These are phyloP conservation scores for Calyptomena viridis DNA, from an alignment of 2,113 vertebrate species.

Conservation along the genomic window DNA sequence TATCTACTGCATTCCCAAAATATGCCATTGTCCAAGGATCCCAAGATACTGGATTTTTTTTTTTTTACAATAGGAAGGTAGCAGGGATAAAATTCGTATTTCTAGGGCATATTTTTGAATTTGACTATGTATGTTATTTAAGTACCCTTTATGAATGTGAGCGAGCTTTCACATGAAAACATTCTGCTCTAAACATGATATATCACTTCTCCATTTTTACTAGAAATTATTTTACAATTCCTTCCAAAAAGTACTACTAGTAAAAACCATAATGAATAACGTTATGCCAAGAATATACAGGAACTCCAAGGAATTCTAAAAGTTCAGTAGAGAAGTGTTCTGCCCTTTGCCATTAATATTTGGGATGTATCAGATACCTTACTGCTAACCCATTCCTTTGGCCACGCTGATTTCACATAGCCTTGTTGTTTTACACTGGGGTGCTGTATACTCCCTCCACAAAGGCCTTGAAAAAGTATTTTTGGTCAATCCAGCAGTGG, in stretches of 20 bases:
- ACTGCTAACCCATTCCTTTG: neutral
- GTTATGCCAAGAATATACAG: neutral
- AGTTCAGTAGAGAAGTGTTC: neutral
- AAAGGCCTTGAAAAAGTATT: neutral
- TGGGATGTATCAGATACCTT: neutral
- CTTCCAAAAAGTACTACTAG: neutral
- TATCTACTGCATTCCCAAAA: neutral
- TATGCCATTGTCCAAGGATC: neutral
- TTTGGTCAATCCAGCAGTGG: neutral
- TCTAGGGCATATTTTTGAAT: neutral
- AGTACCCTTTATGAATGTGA: neutral
- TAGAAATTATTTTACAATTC: neutral
- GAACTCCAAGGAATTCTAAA: neutral
- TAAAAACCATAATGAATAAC: neutral
- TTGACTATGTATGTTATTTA: neutral
- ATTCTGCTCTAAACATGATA: neutral
- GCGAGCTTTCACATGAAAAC: neutral
- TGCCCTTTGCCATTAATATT: neutral
- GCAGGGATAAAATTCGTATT: neutral
- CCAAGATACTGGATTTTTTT: neutral
- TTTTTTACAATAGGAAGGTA: neutral
- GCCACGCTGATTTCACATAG: neutral
- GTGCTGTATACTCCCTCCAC: neutral
- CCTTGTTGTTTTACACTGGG: neutral
- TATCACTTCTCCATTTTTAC: neutral